Base-by-base conservation (phyloP, 1,140 invertebrate genomes). In the Ruditapes philippinarum region DNA sequence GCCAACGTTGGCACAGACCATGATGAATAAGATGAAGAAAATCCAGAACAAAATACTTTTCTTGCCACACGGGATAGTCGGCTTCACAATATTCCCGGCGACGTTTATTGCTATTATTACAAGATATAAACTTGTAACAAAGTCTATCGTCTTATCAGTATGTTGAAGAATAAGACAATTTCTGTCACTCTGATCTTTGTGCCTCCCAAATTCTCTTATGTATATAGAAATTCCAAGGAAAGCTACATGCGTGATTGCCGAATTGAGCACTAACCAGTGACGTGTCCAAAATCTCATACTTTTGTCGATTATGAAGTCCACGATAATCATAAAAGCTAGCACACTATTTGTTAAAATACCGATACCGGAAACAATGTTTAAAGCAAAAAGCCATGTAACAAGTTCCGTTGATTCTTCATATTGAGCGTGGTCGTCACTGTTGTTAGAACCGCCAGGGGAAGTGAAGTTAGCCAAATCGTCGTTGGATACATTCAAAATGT, bases 141-240 rank as follows among this genome's bases (percentile, higher is more conserved):
- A 88, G 31, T 88, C 70, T 62, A 80, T 68, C 3, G 85, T 88
- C 51, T 88, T 80, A 38, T 88, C 85, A 38, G 85, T 88, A 31
- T 88, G 85, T 38, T 88, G 70, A 14, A 88, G 60, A 19, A 80
- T n/a, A n/a, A 88, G n/a, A 65, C 85, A 88, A 14, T 33, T 68
- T 80, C 76, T 38, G 19, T 88, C 85, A 31, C 2, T 45, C 70
- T 88, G 54, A n/a, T 57, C 54, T 12, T 80, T 45, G 0, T 31
- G 22, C 25, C 25, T 14, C 12, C 70, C 54, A 68, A 80, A 78
- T 65, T 88, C 85, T n/a, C 85, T 57, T 28, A 88, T 65, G 36
- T 88, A 88, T 7, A 88, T 88, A 9, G 70, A 40, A 45, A 79
- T 54, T 22, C 85, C 62, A 12, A 88, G 60, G 70, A 80, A 88